phyloP scores from a whole-genome alignment of 2,113 vertebrate species.

The Acanthisitta chloris region DNA sequence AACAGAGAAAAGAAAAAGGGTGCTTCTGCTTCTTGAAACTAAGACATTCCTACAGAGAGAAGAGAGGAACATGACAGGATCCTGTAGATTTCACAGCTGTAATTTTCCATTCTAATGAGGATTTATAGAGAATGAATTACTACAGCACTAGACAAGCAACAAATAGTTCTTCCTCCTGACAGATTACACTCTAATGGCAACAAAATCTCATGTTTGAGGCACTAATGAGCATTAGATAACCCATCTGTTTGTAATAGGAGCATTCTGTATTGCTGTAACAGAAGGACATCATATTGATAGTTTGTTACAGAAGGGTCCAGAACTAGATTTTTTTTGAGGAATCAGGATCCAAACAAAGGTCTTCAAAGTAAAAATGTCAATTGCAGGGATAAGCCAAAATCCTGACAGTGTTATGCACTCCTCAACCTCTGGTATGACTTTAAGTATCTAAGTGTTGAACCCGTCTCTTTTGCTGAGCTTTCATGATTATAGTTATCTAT shows the following conservation, averaged over 20 bases:
- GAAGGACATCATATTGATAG: background rate
- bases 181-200: constrained; percentile 62
- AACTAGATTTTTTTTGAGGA: background rate
- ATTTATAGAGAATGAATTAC: constrained; percentile 27
- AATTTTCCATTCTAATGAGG: constrained; percentile 65
- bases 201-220: constrained; percentile 70
- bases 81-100: constrained; percentile 26
- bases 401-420: background rate
- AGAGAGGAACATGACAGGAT: constrained; percentile 26
- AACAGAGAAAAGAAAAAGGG: background rate
- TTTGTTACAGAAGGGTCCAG: background rate
- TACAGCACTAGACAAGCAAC: constrained; percentile 48
- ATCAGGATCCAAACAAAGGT: background rate
- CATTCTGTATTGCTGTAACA: background rate
- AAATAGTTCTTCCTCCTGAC: constrained; percentile 69
- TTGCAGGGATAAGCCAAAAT: background rate
- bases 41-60: background rate
- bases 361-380: background rate
- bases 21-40: background rate
- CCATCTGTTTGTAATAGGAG: constrained; percentile 62
- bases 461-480: background rate
- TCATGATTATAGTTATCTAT: background rate
- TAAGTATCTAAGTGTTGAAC: background rate
- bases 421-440: background rate
- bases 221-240: constrained; percentile 65